A percentile compares a stretch with the other conserved stretches of the same genome.
These are phyloP conservation scores for Cardiocondyla obscurior DNA, from an alignment of 1,140 invertebrate species.

Conservation along the genomic window DNA sequence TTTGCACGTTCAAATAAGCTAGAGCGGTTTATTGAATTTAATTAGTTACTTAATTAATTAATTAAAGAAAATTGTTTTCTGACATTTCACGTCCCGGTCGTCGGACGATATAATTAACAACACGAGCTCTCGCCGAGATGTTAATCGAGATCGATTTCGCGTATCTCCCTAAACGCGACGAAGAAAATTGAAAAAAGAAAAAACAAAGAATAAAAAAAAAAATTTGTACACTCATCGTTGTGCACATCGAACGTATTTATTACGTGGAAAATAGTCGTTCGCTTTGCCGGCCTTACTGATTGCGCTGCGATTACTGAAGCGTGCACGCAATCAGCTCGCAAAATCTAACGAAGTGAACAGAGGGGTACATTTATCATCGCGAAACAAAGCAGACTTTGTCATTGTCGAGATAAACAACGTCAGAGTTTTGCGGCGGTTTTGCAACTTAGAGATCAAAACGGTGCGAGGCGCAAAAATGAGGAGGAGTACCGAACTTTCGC, in stretches of 20 bases:
- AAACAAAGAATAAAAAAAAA: neutral
- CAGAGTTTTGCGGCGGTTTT: neutral
- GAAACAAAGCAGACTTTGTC: constrained; percentile 1
- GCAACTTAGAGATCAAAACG: neutral
- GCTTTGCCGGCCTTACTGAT: constrained; percentile 40
- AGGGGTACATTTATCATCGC: constrained; percentile 49
- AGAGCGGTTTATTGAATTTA: neutral
- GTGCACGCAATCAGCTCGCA: constrained; percentile 53
- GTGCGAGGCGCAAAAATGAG: neutral
- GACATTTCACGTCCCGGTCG: neutral
- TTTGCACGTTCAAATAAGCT: neutral
- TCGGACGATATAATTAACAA: neutral
- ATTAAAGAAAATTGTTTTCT: neutral
- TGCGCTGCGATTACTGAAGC: constrained; percentile 59
- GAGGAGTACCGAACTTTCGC: neutral
- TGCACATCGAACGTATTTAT: constrained; percentile 5
- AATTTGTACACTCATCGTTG: constrained; percentile 6
- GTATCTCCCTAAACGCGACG: no score
- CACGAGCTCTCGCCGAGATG: neutral
- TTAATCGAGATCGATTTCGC: neutral
- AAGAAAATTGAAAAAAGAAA: no score
- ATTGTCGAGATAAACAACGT: constrained; percentile 50
- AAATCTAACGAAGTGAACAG: constrained; percentile 40
- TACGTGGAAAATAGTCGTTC: constrained; percentile 31
- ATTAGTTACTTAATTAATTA: neutral